Evolutionary conservation across 2,888 invertebrate genomes (phyloP).

Genomic region (Chymomyza caudatula): DNA sequence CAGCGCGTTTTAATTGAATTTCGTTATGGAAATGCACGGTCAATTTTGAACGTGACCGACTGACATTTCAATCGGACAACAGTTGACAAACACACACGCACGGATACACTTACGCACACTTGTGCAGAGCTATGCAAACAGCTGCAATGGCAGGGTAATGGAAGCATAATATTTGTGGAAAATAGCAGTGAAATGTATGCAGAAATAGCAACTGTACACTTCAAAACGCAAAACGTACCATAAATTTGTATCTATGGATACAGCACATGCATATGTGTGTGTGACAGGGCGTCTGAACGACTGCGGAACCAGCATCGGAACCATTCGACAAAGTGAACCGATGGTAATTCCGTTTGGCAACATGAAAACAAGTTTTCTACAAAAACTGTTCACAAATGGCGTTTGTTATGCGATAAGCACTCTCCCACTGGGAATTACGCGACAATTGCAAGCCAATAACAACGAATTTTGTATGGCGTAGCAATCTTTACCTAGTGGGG

Average conservation of each 20-base stretch:
- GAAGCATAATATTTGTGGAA: not conserved
- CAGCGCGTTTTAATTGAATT: conserved; percentile 65
- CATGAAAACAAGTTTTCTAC: too few relatives aligned
- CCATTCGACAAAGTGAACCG: too few relatives aligned
- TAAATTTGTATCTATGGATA: not conserved
- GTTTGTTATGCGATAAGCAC: too few relatives aligned
- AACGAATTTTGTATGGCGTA: too few relatives aligned
- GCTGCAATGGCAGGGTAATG: not conserved
- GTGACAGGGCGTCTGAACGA: not conserved
- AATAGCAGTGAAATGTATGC: not conserved
- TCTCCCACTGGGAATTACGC: too few relatives aligned
- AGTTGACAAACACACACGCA: not conserved
- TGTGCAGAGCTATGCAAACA: not conserved
- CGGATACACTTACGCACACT: not conserved
- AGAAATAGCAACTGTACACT: not conserved
- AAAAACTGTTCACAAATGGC: too few relatives aligned
- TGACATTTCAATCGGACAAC: not conserved
- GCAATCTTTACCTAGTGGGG: too few relatives aligned
- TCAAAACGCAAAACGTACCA: conserved; percentile 23
- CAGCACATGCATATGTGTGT: not conserved
- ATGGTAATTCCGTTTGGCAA: too few relatives aligned
- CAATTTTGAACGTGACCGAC: conserved; percentile 48
- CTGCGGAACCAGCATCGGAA: too few relatives aligned
- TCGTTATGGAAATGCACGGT: conserved; percentile 42
- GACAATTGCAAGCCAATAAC: too few relatives aligned